phyloP scores from a whole-genome alignment of 2,888 invertebrate species.

The Dione juno region DNA sequence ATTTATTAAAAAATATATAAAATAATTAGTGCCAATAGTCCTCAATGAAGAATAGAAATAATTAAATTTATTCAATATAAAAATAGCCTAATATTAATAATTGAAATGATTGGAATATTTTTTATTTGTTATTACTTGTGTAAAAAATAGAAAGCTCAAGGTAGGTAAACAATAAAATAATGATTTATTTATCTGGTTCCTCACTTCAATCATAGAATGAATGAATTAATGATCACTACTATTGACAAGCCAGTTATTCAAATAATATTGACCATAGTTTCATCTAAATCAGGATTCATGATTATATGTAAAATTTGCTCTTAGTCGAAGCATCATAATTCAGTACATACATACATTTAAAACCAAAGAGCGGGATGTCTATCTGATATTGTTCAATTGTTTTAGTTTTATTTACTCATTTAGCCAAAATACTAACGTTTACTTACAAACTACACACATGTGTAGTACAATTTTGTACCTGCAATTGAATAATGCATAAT shows the following conservation, averaged over 20 bases:
- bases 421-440: conserved; percentile 35
- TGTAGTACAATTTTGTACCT: conserved; percentile 61
- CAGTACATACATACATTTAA: conserved; percentile 6
- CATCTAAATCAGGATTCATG: background rate
- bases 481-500: conserved; percentile 54
- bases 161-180: too few species aligned
- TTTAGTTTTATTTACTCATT: conserved; percentile 33
- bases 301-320: background rate
- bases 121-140: background rate
- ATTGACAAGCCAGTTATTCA: too few species aligned
- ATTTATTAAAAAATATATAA: conserved; percentile 11
- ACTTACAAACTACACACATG: conserved; percentile 39
- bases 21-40: conserved; percentile 28
- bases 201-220: too few species aligned
- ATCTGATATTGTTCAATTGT: conserved; percentile 35
- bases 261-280: too few species aligned
- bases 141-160: too few species aligned
- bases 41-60: background rate
- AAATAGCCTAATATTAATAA: background rate
- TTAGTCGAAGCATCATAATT: conserved; percentile 10
- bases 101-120: background rate
- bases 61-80: conserved; percentile 6
- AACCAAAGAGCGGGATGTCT: conserved; percentile 40
- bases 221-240: too few species aligned
- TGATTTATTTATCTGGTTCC: too few species aligned